phyloP scores from a whole-genome alignment of 2,888 invertebrate genomes.

The Eueremaeus valkanovi region DNA sequence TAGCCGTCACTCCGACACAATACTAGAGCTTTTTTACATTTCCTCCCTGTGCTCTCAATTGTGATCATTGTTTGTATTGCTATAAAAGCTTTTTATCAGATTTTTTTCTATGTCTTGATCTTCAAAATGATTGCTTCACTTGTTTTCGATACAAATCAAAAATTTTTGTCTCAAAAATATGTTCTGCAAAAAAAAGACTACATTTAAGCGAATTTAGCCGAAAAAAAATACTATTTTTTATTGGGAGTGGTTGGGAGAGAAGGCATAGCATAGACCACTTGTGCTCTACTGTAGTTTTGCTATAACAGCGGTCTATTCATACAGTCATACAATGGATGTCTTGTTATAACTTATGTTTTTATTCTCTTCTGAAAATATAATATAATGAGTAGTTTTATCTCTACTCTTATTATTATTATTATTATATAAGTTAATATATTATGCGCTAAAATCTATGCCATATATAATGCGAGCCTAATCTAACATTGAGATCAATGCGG shows the following conservation, averaged over 20 bases:
- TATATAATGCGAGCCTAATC: neutral
- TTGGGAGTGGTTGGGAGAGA: neutral
- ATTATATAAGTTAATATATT: too few relatives aligned
- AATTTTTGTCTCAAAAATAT: neutral
- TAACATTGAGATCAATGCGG: neutral
- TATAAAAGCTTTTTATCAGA: neutral
- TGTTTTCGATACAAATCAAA: neutral
- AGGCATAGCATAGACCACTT: neutral
- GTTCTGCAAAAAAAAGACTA: neutral
- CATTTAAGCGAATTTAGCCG: neutral
- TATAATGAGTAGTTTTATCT: neutral
- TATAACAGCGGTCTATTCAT: neutral
- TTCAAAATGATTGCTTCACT: neutral
- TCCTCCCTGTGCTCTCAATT: too few relatives aligned
- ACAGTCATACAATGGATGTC: neutral
- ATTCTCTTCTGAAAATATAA: neutral
- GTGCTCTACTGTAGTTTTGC: neutral
- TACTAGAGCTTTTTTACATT: too few relatives aligned
- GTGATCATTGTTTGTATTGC: neutral
- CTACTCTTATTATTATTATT: neutral
- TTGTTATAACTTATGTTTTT: slow-evolving; percentile 5
- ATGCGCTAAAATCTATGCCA: neutral
- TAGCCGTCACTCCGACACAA: too few relatives aligned
- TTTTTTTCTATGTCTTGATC: neutral
- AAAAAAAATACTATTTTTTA: too few relatives aligned